phyloP scores from a whole-genome alignment of 2,113 vertebrate species.

The Circaetus gallicus region DNA sequence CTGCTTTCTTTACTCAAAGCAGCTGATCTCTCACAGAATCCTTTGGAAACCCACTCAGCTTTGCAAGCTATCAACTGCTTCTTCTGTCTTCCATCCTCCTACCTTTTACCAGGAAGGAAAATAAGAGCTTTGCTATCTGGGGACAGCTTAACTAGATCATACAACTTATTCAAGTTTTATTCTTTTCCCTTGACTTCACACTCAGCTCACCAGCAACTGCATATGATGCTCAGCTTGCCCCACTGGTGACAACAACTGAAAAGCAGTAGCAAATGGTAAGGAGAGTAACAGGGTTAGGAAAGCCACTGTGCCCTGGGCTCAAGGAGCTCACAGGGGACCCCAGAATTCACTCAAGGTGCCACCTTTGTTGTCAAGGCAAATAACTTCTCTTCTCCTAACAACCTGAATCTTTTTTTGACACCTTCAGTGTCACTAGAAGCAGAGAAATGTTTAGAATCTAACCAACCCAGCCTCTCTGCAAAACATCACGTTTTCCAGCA shows the following conservation, averaged over 20 bases:
- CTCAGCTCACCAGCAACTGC: neutral
- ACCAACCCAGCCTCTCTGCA: neutral
- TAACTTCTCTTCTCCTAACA: neutral
- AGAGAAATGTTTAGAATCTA: neutral
- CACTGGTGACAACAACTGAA: neutral
- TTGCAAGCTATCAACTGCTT: neutral
- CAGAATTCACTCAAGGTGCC: neutral
- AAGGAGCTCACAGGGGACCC: neutral
- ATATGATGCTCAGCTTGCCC: neutral
- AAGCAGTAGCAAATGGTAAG: neutral
- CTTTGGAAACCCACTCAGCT: neutral
- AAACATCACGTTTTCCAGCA: accelerated
- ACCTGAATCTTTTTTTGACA: neutral
- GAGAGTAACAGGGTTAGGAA: neutral
- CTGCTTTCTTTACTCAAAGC: neutral
- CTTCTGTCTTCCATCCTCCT: neutral
- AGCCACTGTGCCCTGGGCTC: neutral
- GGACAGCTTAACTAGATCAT: neutral
- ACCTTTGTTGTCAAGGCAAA: neutral
- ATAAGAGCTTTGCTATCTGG: neutral
- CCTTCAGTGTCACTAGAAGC: neutral
- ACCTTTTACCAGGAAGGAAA: neutral
- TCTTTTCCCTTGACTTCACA: neutral
- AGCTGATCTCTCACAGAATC: neutral
- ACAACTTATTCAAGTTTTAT: neutral